phyloP scores from a whole-genome alignment of 1,140 invertebrate genomes.

The Nymphalis io region DNA sequence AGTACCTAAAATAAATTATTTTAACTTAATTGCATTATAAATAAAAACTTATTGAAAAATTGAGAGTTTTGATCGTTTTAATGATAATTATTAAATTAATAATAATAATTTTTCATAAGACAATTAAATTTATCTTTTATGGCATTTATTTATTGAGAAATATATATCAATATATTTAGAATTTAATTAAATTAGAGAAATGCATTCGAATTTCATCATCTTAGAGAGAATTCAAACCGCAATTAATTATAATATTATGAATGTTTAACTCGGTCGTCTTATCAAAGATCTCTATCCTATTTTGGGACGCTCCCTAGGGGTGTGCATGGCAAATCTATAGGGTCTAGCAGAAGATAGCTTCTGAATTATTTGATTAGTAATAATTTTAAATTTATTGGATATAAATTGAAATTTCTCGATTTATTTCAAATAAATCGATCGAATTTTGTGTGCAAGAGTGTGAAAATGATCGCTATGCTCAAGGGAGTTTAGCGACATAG shows the following conservation, averaged over 20 bases:
- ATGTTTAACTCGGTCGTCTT: constrained; percentile 22
- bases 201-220: not conserved
- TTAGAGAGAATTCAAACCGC: not conserved
- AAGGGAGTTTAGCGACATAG: too few relatives aligned
- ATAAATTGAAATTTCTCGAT: constrained; percentile 18
- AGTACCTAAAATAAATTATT: too few relatives aligned
- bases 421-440: not conserved
- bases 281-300: constrained; percentile 19
- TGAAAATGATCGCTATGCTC: too few relatives aligned
- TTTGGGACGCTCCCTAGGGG: constrained; percentile 26
- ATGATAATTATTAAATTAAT: too few relatives aligned
- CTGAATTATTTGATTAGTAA: constrained; percentile 18
- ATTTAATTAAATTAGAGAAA: too few relatives aligned
- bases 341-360: constrained; percentile 23
- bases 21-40: too few relatives aligned
- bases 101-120: too few relatives aligned
- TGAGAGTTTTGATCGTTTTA: too few relatives aligned
- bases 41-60: too few relatives aligned
- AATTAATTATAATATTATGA: constrained; percentile 21
- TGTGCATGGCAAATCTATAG: constrained; percentile 23
- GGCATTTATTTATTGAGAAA: too few relatives aligned
- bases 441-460: not conserved
- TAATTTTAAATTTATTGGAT: constrained; percentile 7
- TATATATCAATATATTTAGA: too few relatives aligned
- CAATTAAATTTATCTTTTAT: too few relatives aligned